Evolutionary conservation across 2,888 invertebrate species (phyloP), one percentile per base, ranked within the genome.

Genomic region (Rosalia funebris): DNA sequence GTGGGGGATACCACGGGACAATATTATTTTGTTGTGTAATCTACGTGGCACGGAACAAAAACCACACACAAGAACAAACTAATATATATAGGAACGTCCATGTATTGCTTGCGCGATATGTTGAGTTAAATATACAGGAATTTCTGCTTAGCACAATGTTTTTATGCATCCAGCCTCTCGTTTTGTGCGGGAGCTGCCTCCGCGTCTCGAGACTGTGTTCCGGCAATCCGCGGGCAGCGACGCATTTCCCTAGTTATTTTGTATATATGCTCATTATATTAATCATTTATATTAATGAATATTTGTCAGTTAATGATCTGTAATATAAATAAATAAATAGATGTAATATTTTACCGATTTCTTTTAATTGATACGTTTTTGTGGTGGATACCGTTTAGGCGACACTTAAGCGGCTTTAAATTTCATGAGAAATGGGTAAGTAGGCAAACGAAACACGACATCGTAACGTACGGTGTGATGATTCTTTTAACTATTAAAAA

Each of bases 301-400:
- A 52, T 45, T 34, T 37, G 37, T 58, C 36, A 50, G 48, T 34
- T 34, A 48, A 42, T 42, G 25, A 50, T 48, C 44, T 65, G 65
- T 65, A 66, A 57, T 60, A 66, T 66, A 66, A 59, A 62, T 52
- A 39, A 42, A 50, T 50, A 63, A 55, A 60, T 63, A 65, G 54
- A 55, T 54, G 60, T 62, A 60, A 39, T 58, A 61, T 66, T 66
- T 63, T 63, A 60, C 61, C 59, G 47, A 47, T 55, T 60, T 62
- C 58, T 62, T 65, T 52, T 53, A 47, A 62, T 34, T 50, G 15
- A n/a, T n/a, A n/a, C n/a, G n/a, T n/a, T n/a, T n/a, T 17, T 37
- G 19, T 34, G 7, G 4, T 3, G 7, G 25, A 25, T 25, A 7
- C 25, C 25, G 25, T 25, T 25, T 25, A 25, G 25, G n/a, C n/a